Evolutionary conservation across 2,797 vertebrate genomes (phyloP), one percentile per base, ranked within the genome.

Genomic region (Artibeus lituratus): DNA sequence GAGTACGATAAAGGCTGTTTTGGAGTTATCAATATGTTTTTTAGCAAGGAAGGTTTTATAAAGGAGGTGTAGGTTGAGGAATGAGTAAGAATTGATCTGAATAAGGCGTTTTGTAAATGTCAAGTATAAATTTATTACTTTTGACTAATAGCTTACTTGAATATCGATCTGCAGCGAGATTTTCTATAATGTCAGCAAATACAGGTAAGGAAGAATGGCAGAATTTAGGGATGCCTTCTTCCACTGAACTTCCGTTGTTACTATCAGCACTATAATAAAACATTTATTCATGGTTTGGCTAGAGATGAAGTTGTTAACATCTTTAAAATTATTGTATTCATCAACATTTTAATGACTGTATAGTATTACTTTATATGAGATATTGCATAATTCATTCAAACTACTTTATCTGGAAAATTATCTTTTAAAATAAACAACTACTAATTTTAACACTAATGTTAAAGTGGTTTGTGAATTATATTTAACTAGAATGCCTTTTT

Each of bases 281-380:
- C 47, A 95, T 82, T 92, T 88, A 62, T 85, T 47, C 2, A 0
- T 87, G 8, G 67, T 37, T 84, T 94, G 42, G 11, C 32, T 95
- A 85, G 88, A 94, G 62, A 85, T 77, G 21, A 92, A 94, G 82
- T 86, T 21, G 49, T 72, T 93, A 82, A 72, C 44, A 55, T 87
- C 49, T 96, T 96, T 91, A 42, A 92, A 90, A 95, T 82, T 95
- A 87, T 39, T 96, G 86, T 42, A 55, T 70, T 96, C n/a, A 37
- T 87, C 53, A 96, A 2, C 49, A 67, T 86, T 94, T 94, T 95
- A 78, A 88, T 78, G 59, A 59, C 35, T 85, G 19, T 42, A 9
- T 87, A 19, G 6, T 86, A 62, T 92, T 81, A 14, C 53, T 94
- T 88, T 78, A 91, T 90, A 73, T 85, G 59, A 93, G 11, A 72